Percentiles rank a stretch among this genome's conserved stretches.
Conservation (phyloP, 1,140 invertebrate species). For the Formica selysi region DNA sequence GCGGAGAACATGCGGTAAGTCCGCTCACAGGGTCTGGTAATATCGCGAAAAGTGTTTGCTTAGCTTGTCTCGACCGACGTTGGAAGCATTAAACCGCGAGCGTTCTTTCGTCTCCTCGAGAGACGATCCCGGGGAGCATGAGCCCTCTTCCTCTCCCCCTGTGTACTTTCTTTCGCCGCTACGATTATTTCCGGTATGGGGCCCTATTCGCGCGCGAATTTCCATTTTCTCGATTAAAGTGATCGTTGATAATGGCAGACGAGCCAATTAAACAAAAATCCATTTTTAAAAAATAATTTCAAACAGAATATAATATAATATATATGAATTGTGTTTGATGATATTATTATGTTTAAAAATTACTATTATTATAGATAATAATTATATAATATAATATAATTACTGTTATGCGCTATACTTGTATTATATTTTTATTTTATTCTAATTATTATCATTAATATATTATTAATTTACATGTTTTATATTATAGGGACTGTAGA, state of each 20-base stretch:
- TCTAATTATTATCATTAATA: background rate
- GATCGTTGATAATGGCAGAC: slow-evolving; percentile 25
- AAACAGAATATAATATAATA: background rate
- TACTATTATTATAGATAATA: too few relatives aligned
- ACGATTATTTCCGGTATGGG: slow-evolving; percentile 69
- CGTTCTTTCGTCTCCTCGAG: slow-evolving; percentile 75
- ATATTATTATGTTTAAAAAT: slow-evolving; percentile 3
- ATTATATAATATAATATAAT: background rate
- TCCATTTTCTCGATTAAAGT: slow-evolving; percentile 68
- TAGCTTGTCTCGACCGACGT: slow-evolving; percentile 80
- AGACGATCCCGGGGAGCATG: slow-evolving; percentile 62
- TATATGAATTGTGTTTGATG: too few relatives aligned
- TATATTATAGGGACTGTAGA: too few relatives aligned
- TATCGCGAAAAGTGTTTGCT: slow-evolving; percentile 83
- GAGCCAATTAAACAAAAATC: slow-evolving; percentile 20
- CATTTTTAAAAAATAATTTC: background rate
- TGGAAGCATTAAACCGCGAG: slow-evolving; percentile 80
- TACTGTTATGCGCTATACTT: background rate
- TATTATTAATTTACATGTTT: background rate
- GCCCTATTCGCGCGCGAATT: slow-evolving; percentile 66
- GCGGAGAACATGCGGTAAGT: slow-evolving; percentile 66
- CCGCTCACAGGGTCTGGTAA: slow-evolving; percentile 75
- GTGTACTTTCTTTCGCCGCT: slow-evolving; percentile 66
- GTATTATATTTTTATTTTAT: background rate
- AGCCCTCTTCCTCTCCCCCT: slow-evolving; percentile 43